These are phyloP conservation scores for Aspidiotus destructor DNA, from an alignment of 2,888 invertebrate genomes.

Conservation along the genomic window DNA sequence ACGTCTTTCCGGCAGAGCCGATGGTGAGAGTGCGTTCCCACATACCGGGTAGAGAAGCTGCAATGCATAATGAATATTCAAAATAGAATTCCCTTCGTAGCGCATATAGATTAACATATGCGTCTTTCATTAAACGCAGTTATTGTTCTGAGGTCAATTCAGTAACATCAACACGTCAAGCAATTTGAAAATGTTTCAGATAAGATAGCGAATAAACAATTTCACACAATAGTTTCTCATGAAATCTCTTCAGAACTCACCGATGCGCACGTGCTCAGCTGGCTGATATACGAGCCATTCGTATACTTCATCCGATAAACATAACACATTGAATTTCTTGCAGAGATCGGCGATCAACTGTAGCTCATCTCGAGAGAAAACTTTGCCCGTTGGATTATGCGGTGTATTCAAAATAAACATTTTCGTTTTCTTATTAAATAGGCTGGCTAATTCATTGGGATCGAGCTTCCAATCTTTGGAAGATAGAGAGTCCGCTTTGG, in stretches of 20 bases:
- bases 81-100: background rate
- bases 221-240: too few species aligned
- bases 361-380: constrained; percentile 60
- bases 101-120: background rate
- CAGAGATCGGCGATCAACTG: constrained; percentile 75
- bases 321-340: constrained; percentile 82
- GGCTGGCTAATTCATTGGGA: constrained; percentile 60
- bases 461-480: constrained; percentile 88
- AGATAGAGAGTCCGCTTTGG: background rate
- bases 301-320: constrained; percentile 94
- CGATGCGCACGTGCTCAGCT: constrained; percentile 77
- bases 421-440: constrained; percentile 85
- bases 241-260: constrained; percentile 45
- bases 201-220: background rate
- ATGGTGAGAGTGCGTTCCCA: constrained; percentile 95
- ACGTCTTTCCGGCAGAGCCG: constrained; percentile 95
- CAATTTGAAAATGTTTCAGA: background rate
- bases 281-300: constrained; percentile 91
- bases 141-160: too few species aligned
- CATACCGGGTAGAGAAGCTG: constrained; percentile 88
- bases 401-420: constrained; percentile 94
- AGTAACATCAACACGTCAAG: too few species aligned
- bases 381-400: constrained; percentile 94
- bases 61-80: constrained; percentile 16
- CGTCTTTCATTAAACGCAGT: background rate